These are phyloP conservation scores for Orientallactaga bullata DNA, from an alignment of 2,113 vertebrate genomes.

Conservation along the genomic window DNA sequence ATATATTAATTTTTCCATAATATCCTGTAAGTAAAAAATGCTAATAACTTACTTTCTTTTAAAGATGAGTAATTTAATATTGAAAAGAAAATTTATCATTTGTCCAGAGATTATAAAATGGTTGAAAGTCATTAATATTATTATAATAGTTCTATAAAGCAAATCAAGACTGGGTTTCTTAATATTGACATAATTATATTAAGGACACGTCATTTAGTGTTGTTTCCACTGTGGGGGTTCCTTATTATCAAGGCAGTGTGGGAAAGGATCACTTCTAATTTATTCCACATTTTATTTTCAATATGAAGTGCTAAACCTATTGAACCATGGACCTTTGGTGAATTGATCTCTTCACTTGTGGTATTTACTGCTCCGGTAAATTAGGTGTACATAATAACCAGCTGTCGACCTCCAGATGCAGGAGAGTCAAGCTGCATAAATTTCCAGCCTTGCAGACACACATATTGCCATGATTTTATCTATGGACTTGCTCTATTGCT, in stretches of 20 bases:
- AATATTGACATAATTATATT: constrained; percentile 74
- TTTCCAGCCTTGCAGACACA: constrained; percentile 68
- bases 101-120: constrained; percentile 61
- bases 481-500: constrained; percentile 66
- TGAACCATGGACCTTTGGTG: constrained; percentile 84
- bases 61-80: neutral
- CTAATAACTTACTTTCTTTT: constrained; percentile 62
- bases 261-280: constrained; percentile 76
- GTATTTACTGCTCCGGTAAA: constrained; percentile 87
- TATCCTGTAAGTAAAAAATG: neutral
- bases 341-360: constrained; percentile 80
- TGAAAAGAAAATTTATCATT: constrained; percentile 58
- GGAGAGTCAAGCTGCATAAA: constrained; percentile 83
- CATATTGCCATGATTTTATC: constrained; percentile 63
- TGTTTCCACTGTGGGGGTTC: constrained; percentile 50
- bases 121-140: constrained; percentile 72
- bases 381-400: constrained; percentile 88
- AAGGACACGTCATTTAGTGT: constrained; percentile 65
- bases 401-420: constrained; percentile 87
- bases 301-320: constrained; percentile 81
- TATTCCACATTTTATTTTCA: constrained; percentile 83
- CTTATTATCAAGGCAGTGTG: constrained; percentile 48
- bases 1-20: constrained; percentile 2
- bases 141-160: constrained; percentile 73
- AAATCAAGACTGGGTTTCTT: constrained; percentile 53